Evolutionary conservation across 2,888 invertebrate genomes (phyloP).

Genomic region (Augiades crinisus): DNA sequence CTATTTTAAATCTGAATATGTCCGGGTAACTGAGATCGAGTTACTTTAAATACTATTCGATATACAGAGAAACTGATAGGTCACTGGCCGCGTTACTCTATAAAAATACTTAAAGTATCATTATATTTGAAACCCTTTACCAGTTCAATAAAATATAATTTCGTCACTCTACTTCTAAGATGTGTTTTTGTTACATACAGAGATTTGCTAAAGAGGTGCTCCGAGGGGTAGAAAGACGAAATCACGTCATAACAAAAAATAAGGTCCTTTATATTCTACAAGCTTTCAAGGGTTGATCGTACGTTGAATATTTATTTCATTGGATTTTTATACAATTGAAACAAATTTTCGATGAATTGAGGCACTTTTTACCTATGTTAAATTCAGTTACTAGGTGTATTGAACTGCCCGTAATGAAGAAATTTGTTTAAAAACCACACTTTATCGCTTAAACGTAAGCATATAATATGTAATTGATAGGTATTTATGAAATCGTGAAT

Average conservation of each 20-base stretch:
- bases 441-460: not conserved
- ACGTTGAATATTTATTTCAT: constrained; percentile 1
- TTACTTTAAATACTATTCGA: too few relatives aligned
- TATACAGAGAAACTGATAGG: too few relatives aligned
- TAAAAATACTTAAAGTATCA: not conserved
- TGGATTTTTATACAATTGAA: not conserved
- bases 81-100: too few relatives aligned
- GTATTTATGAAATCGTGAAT: not conserved
- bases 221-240: not conserved
- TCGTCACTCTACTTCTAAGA: not conserved
- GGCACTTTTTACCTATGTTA: not conserved
- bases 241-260: not conserved
- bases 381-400: not conserved
- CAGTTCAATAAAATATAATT: not conserved
- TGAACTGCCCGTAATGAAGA: not conserved
- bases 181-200: not conserved
- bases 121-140: not conserved
- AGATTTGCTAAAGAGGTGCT: not conserved
- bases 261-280: constrained; percentile 14
- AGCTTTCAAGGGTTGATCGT: constrained; percentile 1
- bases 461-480: not conserved
- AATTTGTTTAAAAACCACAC: not conserved
- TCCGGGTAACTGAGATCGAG: too few relatives aligned
- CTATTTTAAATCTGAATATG: too few relatives aligned
- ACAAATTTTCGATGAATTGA: not conserved